Conservation (phyloP, 2,113 vertebrate species). For the Cygnus atratus region DNA sequence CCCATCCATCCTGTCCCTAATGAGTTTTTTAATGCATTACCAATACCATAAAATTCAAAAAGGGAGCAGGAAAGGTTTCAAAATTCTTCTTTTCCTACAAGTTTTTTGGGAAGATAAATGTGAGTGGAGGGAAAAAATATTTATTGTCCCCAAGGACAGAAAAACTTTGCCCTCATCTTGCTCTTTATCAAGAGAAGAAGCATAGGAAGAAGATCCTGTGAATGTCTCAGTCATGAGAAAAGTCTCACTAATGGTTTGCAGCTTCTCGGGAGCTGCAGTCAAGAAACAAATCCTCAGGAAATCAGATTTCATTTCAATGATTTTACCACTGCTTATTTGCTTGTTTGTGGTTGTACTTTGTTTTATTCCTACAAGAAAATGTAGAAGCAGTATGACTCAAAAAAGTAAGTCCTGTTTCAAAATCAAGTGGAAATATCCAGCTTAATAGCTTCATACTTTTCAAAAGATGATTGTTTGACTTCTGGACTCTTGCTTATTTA, state of each 20-base stretch:
- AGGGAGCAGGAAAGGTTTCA: neutral
- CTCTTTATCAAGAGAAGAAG: neutral
- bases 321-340: neutral
- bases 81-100: neutral
- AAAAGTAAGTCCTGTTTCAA: neutral
- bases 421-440: neutral
- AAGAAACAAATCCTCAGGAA: neutral
- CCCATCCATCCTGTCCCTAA: neutral
- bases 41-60: neutral
- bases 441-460: constrained; percentile 7
- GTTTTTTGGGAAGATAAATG: neutral
- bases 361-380: neutral
- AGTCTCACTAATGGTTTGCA: neutral
- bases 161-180: neutral
- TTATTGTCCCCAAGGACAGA: neutral
- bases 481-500: constrained; percentile 34
- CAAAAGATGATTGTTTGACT: neutral
- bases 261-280: neutral
- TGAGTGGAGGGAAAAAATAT: neutral
- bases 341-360: neutral
- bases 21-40: neutral
- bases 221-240: neutral
- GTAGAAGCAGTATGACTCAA: neutral
- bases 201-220: neutral
- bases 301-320: neutral